These are phyloP conservation scores for Mythimna loreyi DNA, from an alignment of 2,888 invertebrate species.

Conservation along the genomic window DNA sequence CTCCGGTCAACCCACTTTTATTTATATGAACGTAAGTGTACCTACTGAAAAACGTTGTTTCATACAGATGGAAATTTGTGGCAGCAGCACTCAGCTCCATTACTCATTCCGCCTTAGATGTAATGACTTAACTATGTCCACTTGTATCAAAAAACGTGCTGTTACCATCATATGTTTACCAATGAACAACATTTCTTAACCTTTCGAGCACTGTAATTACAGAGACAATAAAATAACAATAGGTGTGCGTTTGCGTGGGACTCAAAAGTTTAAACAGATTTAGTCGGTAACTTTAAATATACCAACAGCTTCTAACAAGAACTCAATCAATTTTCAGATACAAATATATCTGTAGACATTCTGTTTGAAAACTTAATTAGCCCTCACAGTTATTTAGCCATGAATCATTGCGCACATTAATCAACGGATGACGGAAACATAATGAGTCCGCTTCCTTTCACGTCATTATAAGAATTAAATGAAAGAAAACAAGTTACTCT, in stretches of 20 bases:
- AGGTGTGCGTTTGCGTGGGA: no score
- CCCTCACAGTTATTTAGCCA: slow-evolving; percentile 34
- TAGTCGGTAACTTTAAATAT: background rate
- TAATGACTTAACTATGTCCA: no score
- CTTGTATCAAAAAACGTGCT: no score
- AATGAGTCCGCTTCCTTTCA: slow-evolving; percentile 49
- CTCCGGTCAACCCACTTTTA: no score
- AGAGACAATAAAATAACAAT: no score
- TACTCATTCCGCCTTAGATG: no score
- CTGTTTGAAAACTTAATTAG: slow-evolving; percentile 46
- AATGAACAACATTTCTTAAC: background rate
- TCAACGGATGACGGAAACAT: slow-evolving; percentile 51
- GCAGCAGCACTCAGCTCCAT: no score
- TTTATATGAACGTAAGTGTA: no score
- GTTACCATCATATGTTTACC: background rate
- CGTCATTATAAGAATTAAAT: slow-evolving; percentile 54
- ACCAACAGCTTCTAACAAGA: background rate
- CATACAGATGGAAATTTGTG: no score
- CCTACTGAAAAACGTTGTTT: no score
- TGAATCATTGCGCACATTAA: slow-evolving; percentile 52
- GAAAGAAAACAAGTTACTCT: slow-evolving; percentile 53
- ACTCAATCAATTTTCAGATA: slow-evolving; percentile 18
- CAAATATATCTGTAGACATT: slow-evolving; percentile 22
- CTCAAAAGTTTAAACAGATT: background rate
- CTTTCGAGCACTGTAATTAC: no score